Percentiles rank a stretch among this genome's conserved stretches.
These are phyloP conservation scores for Tupiocoris notatus DNA, from an alignment of 2,888 invertebrate species.

Conservation along the genomic window DNA sequence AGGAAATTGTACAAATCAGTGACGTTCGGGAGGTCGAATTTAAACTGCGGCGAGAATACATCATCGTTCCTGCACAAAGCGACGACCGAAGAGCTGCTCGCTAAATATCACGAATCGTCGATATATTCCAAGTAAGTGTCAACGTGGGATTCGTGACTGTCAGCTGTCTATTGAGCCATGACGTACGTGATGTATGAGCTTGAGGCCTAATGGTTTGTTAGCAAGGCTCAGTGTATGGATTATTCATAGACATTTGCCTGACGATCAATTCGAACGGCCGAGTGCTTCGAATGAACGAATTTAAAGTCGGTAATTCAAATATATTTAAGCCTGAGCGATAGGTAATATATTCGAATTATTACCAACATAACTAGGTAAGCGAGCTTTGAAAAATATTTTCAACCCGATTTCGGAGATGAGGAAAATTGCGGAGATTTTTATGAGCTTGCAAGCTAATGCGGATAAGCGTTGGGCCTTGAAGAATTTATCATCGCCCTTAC, in stretches of 20 bases:
- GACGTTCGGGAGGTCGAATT: not conserved
- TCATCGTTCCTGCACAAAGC: slow-evolving; percentile 14
- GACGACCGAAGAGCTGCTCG: not conserved
- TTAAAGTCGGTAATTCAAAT: no score
- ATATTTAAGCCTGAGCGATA: no score
- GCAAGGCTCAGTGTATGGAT: no score
- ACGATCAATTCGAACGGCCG: no score
- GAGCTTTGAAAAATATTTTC: no score
- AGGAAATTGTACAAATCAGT: slow-evolving; percentile 20
- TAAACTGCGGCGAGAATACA: not conserved
- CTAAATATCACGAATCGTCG: slow-evolving; percentile 18
- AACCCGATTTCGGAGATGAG: no score
- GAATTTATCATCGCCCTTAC: not conserved
- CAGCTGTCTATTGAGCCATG: not conserved
- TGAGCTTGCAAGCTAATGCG: not conserved
- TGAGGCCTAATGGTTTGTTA: not conserved
- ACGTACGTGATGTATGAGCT: not conserved
- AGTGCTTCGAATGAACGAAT: no score
- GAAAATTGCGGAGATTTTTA: not conserved
- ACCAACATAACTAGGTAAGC: no score
- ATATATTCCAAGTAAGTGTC: slow-evolving; percentile 24
- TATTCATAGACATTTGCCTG: not conserved
- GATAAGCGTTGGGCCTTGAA: not conserved
- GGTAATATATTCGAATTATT: no score
- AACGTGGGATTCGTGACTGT: not conserved